Conservation (phyloP, 2,888 invertebrate genomes). For the Notodonta ziczac region DNA sequence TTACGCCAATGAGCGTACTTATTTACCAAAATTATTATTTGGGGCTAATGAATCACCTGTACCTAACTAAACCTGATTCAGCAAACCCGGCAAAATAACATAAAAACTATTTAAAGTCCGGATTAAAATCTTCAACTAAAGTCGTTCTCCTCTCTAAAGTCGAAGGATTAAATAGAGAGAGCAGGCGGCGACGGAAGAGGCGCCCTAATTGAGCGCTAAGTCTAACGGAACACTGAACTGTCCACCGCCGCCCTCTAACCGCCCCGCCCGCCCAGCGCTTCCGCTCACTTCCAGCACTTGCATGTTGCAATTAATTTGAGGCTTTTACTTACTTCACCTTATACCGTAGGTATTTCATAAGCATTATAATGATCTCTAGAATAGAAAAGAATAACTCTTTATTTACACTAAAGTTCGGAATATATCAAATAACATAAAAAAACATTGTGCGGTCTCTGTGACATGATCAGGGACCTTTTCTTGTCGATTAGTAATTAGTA, state of each 20-base stretch:
- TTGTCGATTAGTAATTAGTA: no score
- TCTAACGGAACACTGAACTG: conserved; percentile 9
- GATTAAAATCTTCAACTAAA: not conserved
- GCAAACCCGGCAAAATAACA: no score
- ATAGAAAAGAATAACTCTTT: no score
- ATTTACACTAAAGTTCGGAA: no score
- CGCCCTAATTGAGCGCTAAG: conserved; percentile 13
- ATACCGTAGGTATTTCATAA: conserved; percentile 2
- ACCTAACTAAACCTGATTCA: no score
- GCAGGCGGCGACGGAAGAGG: conserved; percentile 5
- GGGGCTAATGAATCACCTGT: no score
- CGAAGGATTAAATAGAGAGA: conserved; percentile 6
- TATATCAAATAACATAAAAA: no score
- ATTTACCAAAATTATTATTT: no score
- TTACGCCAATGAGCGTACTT: no score
- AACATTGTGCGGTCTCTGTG: no score
- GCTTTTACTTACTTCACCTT: not conserved
- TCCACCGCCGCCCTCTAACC: not conserved
- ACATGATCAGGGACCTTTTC: no score
- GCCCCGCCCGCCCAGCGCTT: not conserved
- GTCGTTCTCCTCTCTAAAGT: not conserved
- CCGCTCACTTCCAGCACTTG: not conserved
- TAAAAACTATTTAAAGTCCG: not conserved
- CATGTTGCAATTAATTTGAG: not conserved
- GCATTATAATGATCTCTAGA: no score